These are phyloP conservation scores for Microcebus jonahi DNA, from an alignment of 2,113 vertebrate genomes.

Conservation along the genomic window DNA sequence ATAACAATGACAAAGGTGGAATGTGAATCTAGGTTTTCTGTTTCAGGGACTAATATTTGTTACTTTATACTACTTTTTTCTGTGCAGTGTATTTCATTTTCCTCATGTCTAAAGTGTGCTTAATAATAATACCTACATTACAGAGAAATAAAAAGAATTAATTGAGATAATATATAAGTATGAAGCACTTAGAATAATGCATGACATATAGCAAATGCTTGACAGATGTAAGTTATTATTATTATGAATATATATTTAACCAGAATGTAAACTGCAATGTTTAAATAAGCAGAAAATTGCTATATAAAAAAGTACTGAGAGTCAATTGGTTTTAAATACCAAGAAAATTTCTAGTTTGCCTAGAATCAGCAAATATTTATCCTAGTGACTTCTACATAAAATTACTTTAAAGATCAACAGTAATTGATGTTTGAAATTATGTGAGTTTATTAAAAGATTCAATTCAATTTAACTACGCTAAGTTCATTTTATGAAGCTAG, in stretches of 20 bases:
- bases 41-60: background rate
- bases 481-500: background rate
- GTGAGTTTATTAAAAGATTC: background rate
- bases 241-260: background rate
- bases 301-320: background rate
- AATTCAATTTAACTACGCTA: background rate
- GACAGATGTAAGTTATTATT: background rate
- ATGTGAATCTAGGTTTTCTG: background rate
- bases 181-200: background rate
- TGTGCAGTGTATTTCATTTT: background rate
- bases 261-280: background rate
- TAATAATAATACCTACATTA: background rate
- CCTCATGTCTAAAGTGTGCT: background rate
- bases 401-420: background rate
- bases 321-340: constrained; percentile 3
- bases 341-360: background rate
- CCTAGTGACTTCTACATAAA: background rate
- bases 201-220: background rate
- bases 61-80: background rate
- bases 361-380: constrained; percentile 10
- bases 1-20: background rate
- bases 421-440: background rate
- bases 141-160: background rate
- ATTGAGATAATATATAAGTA: background rate
- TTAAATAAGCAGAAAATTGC: background rate